phyloP scores from a whole-genome alignment of 2,888 invertebrate genomes.

The Ophioninae sp. region DNA sequence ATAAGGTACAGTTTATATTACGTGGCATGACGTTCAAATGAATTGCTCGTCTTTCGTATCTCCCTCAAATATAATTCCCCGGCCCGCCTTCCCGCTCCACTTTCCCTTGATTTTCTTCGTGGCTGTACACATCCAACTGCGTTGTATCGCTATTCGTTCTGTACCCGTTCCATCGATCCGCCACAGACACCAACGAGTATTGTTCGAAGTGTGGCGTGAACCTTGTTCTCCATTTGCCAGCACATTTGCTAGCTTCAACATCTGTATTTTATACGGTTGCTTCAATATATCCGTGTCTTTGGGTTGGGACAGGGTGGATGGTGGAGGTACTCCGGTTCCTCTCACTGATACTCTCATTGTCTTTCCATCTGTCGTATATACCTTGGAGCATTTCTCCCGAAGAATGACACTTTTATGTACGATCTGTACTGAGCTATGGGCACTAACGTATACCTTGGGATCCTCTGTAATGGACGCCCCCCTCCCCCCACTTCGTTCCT shows the following conservation, averaged over 20 bases:
- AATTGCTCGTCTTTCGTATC: conserved; percentile 73
- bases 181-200: conserved; percentile 26
- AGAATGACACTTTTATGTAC: conserved; percentile 9
- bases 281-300: conserved; percentile 17
- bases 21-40: conserved; percentile 62
- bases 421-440: conserved; percentile 1
- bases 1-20: conserved; percentile 67
- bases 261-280: conserved; percentile 35
- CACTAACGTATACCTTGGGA: background rate
- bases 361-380: conserved; percentile 3
- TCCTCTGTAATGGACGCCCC: background rate
- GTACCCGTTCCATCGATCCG: conserved; percentile 5
- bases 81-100: conserved; percentile 13
- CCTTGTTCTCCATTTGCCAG: conserved; percentile 39
- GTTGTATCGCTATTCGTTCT: conserved; percentile 23
- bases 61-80: conserved; percentile 70
- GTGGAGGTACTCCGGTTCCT: conserved; percentile 3
- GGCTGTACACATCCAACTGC: background rate
- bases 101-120: background rate
- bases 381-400: conserved; percentile 1
- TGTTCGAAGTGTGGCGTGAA: conserved; percentile 25
- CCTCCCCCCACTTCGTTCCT: background rate
- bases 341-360: conserved; percentile 12
- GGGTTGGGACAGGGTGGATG: background rate
- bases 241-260: conserved; percentile 52